Conservation (phyloP, 2,888 invertebrate genomes). For the Ernsta delagoae region DNA sequence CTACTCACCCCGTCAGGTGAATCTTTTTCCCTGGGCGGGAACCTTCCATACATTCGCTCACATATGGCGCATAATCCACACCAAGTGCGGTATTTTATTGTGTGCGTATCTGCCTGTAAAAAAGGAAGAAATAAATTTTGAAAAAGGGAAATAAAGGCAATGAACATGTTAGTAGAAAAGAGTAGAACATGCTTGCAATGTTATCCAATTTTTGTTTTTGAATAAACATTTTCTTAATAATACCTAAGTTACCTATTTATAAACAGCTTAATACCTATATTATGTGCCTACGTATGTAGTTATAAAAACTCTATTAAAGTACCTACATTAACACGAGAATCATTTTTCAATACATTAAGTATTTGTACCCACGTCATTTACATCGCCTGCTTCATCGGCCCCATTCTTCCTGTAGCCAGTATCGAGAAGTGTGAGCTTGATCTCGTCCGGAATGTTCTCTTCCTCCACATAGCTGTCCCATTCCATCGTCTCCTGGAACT, state of each 20-base stretch:
- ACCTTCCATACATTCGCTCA: constrained; percentile 88
- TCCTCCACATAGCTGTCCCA: constrained; percentile 80
- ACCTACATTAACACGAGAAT: no score
- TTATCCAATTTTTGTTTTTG: no score
- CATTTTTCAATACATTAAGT: no score
- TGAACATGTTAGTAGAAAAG: no score
- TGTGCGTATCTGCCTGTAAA: constrained; percentile 65
- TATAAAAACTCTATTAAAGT: no score
- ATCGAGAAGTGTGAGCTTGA: constrained; percentile 66
- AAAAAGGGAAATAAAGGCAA: no score
- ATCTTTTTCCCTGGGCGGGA: constrained; percentile 86
- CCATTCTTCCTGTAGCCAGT: constrained; percentile 43
- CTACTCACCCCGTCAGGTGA: constrained; percentile 88
- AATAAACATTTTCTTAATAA: no score
- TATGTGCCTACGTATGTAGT: no score
- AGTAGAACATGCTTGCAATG: no score
- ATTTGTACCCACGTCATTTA: constrained; percentile 53
- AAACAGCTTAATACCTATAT: no score
- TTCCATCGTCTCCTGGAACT: constrained; percentile 78
- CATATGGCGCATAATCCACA: constrained; percentile 91
- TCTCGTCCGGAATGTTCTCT: constrained; percentile 69
- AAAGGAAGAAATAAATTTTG: no score
- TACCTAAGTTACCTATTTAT: no score
- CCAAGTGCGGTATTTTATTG: constrained; percentile 89
- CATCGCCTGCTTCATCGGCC: constrained; percentile 45